Base-by-base conservation (phyloP, 2,113 vertebrate species). In the Erythrocercus mccallii region DNA sequence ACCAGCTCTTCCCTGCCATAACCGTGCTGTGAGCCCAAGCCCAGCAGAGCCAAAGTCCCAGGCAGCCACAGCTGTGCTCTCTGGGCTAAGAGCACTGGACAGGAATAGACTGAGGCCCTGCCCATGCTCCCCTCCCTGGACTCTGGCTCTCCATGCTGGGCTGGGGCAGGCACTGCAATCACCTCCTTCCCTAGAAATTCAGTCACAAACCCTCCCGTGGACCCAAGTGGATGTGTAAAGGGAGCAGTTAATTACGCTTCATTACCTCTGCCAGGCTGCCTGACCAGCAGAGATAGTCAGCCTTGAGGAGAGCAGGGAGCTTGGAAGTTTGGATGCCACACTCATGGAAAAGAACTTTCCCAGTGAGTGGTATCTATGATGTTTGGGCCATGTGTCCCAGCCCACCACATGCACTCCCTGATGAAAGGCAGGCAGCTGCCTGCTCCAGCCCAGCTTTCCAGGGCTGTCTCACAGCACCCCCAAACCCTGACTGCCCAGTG, bases 361-460 rank as follows among this genome's bases (percentile, higher is more conserved):
- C 83, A 86, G 53, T 0, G 0, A 57, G 31, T 30, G 1, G 10
- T 20, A n/a, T 17, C 11, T 0, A 0, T 1, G 2, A 35, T 37
- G 23, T 6, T 0, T 0, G 31, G 35, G 38, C 12, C 1, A 0
- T 6, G 19, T 37, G 31, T 5, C 44, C 51, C 65, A 56, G 58
- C 58, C 14, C 35, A 61, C 47, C 0, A 0, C 72, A 53, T 51
- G 40, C 1, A 1, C 15, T 71, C 47, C 28, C 0, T 0, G 51
- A 23, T 9, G 3, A 58, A 14, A 71, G 78, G n/a, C 71, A 83
- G 61, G 42, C 35, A 71, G 72, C 68, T 56, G 40, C 30, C 62
- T 44, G 77, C 57, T 81, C 45, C 74, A 65, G 42, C 47, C 42
- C 10, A 4, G 65, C 64, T 50, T 76, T 30, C n/a, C 42, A 18